A percentile compares a stretch with the other conserved stretches of the same genome.
Conservation (phyloP, 1,140 invertebrate species). For the Drosophila lowei region DNA sequence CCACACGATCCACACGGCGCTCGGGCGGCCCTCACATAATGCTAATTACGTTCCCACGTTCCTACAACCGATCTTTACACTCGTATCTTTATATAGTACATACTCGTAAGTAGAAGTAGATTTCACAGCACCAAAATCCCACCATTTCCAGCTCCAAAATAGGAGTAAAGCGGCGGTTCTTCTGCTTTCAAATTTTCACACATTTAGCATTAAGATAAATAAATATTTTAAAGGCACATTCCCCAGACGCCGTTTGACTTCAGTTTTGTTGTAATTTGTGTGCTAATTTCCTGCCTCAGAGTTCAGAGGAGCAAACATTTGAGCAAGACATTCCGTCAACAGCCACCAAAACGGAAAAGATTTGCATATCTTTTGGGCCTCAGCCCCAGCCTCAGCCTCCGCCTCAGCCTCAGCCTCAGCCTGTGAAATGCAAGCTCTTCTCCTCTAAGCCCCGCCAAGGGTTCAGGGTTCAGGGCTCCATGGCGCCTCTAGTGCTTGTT, state of each 20-base stretch:
- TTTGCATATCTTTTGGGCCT: conserved; percentile 63
- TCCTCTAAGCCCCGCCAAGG: background rate
- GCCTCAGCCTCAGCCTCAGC: conserved; percentile 34
- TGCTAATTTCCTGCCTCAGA: conserved; percentile 69
- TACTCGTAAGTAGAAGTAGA: no score
- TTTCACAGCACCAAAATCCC: no score
- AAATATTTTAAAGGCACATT: no score
- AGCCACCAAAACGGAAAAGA: conserved; percentile 28
- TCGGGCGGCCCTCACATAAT: no score
- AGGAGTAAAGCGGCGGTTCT: no score
- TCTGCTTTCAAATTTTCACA: no score
- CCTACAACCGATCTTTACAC: no score
- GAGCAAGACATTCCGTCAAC: conserved; percentile 51
- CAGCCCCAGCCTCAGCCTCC: conserved; percentile 40
- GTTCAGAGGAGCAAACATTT: conserved; percentile 45
- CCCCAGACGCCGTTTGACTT: conserved; percentile 11
- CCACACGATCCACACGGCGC: no score
- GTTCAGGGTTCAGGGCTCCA: background rate
- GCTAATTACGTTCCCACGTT: no score
- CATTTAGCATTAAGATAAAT: no score
- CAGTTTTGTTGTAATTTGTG: conserved; percentile 58
- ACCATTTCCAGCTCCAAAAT: no score
- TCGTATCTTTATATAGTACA: no score
- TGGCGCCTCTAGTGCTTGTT: background rate
- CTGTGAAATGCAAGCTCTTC: conserved; percentile 38